Conservation (phyloP, 2,888 invertebrate genomes). For the Meandrusa payeni region DNA sequence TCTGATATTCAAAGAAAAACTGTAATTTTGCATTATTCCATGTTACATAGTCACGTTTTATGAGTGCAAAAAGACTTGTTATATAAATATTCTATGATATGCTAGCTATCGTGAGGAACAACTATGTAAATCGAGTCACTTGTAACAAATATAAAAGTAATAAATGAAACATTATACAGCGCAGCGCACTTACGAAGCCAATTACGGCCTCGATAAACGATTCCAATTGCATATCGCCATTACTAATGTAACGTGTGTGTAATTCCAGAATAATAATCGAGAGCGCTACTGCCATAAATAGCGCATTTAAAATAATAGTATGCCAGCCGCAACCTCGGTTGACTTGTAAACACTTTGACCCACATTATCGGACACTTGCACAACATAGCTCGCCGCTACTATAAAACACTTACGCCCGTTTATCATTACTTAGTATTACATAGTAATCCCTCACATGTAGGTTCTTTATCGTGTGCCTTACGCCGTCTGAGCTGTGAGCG, state of each 20-base stretch:
- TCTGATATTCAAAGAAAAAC: no score
- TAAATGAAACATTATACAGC: slow-evolving; percentile 9
- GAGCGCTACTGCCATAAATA: slow-evolving; percentile 34
- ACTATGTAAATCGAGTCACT: slow-evolving; percentile 4
- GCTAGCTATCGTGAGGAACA: background rate
- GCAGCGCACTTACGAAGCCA: background rate
- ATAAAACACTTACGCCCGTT: slow-evolving; percentile 18
- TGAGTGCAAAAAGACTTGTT: no score
- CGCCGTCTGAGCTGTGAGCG: slow-evolving; percentile 25
- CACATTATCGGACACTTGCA: slow-evolving; percentile 47
- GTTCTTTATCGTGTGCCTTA: slow-evolving; percentile 30
- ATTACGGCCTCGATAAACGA: slow-evolving; percentile 6
- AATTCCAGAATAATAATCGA: slow-evolving; percentile 29
- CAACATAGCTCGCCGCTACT: slow-evolving; percentile 12
- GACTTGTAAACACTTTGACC: slow-evolving; percentile 62
- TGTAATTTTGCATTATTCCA: no score
- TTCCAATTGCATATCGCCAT: slow-evolving; percentile 22
- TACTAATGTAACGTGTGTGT: slow-evolving; percentile 20
- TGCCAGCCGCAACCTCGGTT: slow-evolving; percentile 54
- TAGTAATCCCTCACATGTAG: slow-evolving; percentile 7
- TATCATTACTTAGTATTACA: slow-evolving; percentile 22
- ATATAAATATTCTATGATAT: background rate
- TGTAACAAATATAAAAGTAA: background rate
- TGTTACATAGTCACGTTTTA: no score
- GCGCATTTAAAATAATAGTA: slow-evolving; percentile 48